Base-by-base conservation (phyloP, 2,797 vertebrate species). In the Cynopterus sphinx region DNA sequence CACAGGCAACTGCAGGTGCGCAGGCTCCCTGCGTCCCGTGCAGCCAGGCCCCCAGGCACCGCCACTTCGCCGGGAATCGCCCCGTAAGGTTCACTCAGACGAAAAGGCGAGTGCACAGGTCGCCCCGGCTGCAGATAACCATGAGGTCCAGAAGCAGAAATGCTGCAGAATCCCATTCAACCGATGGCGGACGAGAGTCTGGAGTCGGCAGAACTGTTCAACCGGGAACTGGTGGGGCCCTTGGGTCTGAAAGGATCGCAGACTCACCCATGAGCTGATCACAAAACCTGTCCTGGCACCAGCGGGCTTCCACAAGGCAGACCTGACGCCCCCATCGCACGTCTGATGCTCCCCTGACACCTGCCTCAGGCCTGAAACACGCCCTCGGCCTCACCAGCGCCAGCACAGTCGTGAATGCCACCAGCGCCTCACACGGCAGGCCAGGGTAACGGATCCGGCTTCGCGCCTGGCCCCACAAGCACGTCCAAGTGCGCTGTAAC, bases 1-100 rank as follows among this genome's bases (percentile, higher is more conserved):
- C 53, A 79, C 53, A 97, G 96, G 94, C 75, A 94, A 91, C 75
- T 13, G 87, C 51, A 63, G 85, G 78, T 51, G 28, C 68, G 59
- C 79, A 90, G 2, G 5, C 49, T 97, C 92, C 65, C 75, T 46
- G 57, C 96, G 73, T 98, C 89, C 90, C 96, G 96, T 92, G 83
- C 53, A 96, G 79, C 43, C 91, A 24, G 33, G 43, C 96, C 94
- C 95, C 89, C 55, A 91, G 0, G 12, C 68, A 95, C 5, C n/a
- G 82, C 65, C 24, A 90, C 4, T 79, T 73, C 46, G 74, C 21
- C 91, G 36, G 87, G 39, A 92, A 97, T 79, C 90, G 96, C 88
- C 49, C 59, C 87, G 88, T 41, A 26, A 71, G 87, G 94, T 97
- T 97, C 87, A 95, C 94, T 57, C 74, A 92, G n/a, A 68, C 31